phyloP scores from a whole-genome alignment of 2,888 invertebrate genomes.

The Limnephilus auricula region DNA sequence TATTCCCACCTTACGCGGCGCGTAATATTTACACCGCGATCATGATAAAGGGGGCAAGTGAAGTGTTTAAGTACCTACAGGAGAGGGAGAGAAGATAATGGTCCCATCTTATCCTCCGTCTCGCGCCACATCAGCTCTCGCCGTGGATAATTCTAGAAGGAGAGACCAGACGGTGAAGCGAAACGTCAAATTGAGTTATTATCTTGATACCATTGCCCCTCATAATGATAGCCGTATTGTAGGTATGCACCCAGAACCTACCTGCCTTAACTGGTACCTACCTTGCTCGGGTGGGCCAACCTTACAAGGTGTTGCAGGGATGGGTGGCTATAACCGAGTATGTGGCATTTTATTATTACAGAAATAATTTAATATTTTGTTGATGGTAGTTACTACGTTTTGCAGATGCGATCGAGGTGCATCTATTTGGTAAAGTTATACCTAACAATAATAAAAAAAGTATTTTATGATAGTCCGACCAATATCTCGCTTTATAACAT shows the following conservation, averaged over 20 bases:
- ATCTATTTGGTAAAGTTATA: too few species aligned
- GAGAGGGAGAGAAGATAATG: not conserved
- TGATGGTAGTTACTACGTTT: not conserved
- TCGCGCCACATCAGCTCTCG: not conserved
- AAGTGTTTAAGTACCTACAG: not conserved
- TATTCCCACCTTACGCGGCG: too few species aligned
- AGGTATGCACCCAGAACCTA: not conserved
- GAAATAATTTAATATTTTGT: not conserved
- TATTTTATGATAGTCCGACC: too few species aligned
- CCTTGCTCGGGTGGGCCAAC: not conserved
- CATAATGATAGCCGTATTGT: conserved; percentile 13
- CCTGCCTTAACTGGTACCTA: not conserved
- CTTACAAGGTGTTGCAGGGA: not conserved
- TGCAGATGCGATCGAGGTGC: not conserved
- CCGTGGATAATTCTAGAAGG: conserved; percentile 7
- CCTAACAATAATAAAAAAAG: too few species aligned
- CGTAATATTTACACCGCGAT: too few species aligned
- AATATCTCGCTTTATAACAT: too few species aligned
- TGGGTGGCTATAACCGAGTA: not conserved
- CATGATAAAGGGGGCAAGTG: not conserved
- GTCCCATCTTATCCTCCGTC: not conserved
- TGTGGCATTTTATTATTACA: not conserved
- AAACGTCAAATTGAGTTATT: conserved; percentile 55
- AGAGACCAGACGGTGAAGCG: conserved; percentile 26
- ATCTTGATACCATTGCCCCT: conserved; percentile 37